Evolutionary conservation across 2,797 vertebrate species (phyloP).

Genomic region (Sebastes goodei): DNA sequence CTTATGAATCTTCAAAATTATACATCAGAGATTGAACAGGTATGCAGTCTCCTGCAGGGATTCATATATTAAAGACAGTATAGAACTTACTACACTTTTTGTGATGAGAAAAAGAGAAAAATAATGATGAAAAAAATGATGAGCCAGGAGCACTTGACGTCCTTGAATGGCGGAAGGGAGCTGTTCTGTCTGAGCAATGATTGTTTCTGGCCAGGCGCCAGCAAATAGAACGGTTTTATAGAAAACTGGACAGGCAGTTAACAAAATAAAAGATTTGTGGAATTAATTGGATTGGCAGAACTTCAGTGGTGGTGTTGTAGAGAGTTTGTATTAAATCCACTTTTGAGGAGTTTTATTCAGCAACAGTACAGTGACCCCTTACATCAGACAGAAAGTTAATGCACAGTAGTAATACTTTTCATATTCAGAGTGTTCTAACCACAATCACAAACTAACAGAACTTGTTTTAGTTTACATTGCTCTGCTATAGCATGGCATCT

Average conservation of each 20-base stretch:
- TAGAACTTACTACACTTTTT: background rate
- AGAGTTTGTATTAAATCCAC: constrained; percentile 20
- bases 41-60: background rate
- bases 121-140: background rate
- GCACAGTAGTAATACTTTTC: background rate
- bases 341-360: constrained; percentile 22
- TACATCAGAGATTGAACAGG: background rate
- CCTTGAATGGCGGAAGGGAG: background rate
- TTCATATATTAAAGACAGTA: background rate
- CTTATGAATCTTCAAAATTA: background rate
- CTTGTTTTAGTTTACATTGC: background rate
- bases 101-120: background rate
- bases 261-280: constrained; percentile 51
- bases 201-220: constrained; percentile 46
- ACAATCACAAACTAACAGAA: background rate
- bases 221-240: constrained; percentile 19
- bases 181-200: constrained; percentile 17
- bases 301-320: constrained; percentile 33
- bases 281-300: constrained; percentile 68
- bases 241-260: constrained; percentile 31
- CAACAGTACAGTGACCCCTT: background rate
- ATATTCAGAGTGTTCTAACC: background rate
- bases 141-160: constrained; percentile 10
- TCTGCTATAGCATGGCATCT: background rate
- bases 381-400: constrained; percentile 27